Evolutionary conservation across 2,113 vertebrate species (phyloP).

Genomic region (Hyperoodon ampullatus): DNA sequence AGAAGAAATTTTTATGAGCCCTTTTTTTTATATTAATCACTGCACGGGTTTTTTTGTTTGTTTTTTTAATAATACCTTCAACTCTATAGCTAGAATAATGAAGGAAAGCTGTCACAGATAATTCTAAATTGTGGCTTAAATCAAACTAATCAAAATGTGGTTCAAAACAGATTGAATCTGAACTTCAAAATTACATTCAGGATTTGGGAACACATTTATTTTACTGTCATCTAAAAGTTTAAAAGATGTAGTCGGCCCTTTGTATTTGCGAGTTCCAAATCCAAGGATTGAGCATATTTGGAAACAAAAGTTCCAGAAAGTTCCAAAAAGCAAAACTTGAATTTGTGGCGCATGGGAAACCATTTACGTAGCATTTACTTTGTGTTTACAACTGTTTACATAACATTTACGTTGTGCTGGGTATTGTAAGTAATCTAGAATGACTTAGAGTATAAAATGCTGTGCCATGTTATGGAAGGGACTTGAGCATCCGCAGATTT

Average conservation of each 20-base stretch:
- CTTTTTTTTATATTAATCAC: neutral
- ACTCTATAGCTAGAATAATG: neutral
- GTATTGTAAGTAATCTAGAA: neutral
- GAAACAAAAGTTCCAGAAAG: neutral
- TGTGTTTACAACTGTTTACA: neutral
- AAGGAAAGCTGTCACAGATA: neutral
- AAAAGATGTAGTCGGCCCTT: neutral
- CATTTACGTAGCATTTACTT: neutral
- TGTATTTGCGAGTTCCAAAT: neutral
- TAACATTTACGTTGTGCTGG: neutral
- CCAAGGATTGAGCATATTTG: neutral
- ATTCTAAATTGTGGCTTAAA: conserved; percentile 10
- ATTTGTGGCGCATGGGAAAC: neutral
- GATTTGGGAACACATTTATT: neutral
- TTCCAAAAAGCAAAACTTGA: neutral
- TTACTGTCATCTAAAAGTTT: neutral
- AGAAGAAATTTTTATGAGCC: neutral
- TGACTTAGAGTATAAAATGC: neutral
- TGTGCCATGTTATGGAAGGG: neutral
- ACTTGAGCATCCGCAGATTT: neutral
- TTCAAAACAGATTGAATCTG: neutral
- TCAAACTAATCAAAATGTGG: neutral
- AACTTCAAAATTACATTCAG: neutral
- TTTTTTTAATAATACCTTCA: neutral
- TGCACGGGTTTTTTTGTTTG: neutral